phyloP scores from a whole-genome alignment of 2,888 invertebrate species.

The Volucella zonaria region DNA sequence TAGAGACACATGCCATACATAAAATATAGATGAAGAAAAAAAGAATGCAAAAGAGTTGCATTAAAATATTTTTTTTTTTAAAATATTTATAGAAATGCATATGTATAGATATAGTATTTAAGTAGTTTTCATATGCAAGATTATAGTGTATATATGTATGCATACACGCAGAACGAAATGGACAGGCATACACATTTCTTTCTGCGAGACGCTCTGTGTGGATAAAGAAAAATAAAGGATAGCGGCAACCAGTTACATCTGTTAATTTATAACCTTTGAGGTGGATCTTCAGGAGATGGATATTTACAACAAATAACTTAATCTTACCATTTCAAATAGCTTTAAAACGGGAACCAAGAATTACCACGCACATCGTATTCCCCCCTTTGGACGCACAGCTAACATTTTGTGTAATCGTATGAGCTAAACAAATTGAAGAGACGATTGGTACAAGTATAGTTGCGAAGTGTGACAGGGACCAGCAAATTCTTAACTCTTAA shows the following conservation, averaged over 20 bases:
- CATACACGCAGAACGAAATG: conserved; percentile 1
- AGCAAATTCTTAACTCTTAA: too few species aligned
- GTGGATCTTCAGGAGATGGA: too few species aligned
- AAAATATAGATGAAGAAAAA: conserved; percentile 54
- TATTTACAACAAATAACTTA: too few species aligned
- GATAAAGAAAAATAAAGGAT: conserved; percentile 32
- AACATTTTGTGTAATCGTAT: too few species aligned
- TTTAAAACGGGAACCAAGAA: too few species aligned
- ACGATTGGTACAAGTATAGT: too few species aligned
- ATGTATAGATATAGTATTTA: conserved; percentile 9
- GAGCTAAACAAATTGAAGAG: too few species aligned
- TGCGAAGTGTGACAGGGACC: too few species aligned
- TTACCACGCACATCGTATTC: too few species aligned
- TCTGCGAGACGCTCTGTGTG: conserved; percentile 31
- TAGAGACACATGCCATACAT: conserved; percentile 70
- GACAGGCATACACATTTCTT: conserved; percentile 9
- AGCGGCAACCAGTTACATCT: conserved; percentile 33
- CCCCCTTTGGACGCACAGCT: too few species aligned
- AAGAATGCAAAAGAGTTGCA: conserved; percentile 60
- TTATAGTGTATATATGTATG: neutral
- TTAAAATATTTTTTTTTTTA: conserved; percentile 17
- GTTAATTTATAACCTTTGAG: neutral
- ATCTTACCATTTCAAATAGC: too few species aligned
- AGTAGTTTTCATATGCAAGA: conserved; percentile 10
- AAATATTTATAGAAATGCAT: neutral